phyloP scores from a whole-genome alignment of 2,113 vertebrate species.

The Charadrius vociferus region DNA sequence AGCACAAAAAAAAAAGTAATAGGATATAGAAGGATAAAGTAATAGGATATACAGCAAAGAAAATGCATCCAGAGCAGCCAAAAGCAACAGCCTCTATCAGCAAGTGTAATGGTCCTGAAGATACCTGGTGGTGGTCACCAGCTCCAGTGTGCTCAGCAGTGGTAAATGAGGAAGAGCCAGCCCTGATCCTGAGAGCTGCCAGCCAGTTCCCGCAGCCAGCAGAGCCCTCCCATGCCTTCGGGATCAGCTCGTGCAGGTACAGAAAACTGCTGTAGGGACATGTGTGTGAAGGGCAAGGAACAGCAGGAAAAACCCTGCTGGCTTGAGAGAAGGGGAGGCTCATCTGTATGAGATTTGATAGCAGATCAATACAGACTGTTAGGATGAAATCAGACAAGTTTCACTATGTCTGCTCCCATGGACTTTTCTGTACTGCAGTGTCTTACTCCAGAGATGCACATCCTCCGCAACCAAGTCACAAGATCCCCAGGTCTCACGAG shows the following conservation, averaged over 20 bases:
- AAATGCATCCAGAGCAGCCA: not conserved
- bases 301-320: not conserved
- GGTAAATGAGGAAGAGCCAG: not conserved
- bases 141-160: not conserved
- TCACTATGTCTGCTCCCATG: not conserved
- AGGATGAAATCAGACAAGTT: not conserved
- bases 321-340: not conserved
- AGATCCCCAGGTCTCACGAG: not conserved
- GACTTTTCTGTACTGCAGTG: not conserved
- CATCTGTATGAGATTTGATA: not conserved
- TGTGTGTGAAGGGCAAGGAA: not conserved
- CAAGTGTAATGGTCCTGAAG: not conserved
- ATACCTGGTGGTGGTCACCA: not conserved
- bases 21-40: not conserved
- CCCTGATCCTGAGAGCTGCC: not conserved
- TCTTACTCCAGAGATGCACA: not conserved
- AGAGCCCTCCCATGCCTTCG: not conserved
- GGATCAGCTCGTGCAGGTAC: not conserved
- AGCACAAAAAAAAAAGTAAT: not conserved
- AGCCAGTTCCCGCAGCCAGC: not conserved
- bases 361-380: not conserved
- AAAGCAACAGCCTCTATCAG: not conserved
- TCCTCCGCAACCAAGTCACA: not conserved
- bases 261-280: not conserved
- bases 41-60: not conserved